A percentile compares a stretch with the other conserved stretches of the same genome.
Conservation (phyloP, 2,888 invertebrate species). For the Xanthorhoe spadicearia region DNA sequence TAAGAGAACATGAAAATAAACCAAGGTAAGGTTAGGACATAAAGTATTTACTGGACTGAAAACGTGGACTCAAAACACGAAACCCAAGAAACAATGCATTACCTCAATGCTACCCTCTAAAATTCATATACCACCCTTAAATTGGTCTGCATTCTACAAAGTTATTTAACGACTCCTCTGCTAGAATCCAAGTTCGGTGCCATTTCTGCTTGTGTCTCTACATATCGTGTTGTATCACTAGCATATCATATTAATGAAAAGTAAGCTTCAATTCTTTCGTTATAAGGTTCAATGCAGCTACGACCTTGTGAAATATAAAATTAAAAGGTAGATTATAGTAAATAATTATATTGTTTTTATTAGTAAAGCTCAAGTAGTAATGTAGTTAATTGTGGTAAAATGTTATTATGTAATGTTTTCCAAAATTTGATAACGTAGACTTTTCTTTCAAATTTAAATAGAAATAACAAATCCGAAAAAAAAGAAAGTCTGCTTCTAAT, state of each 20-base stretch:
- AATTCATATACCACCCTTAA: constrained; percentile 17
- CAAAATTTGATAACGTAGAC: too few relatives aligned
- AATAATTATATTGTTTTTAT: background rate
- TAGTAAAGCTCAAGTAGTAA: background rate
- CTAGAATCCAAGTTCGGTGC: constrained; percentile 54
- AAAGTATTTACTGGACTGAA: background rate
- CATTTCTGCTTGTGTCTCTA: constrained; percentile 74
- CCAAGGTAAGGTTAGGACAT: background rate
- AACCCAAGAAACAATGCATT: background rate
- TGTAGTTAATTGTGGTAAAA: too few relatives aligned
- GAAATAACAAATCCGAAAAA: too few relatives aligned
- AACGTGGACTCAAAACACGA: background rate
- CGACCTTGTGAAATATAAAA: background rate
- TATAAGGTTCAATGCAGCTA: background rate
- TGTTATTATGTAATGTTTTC: too few relatives aligned
- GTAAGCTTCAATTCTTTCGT: constrained; percentile 1
- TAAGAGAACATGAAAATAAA: background rate
- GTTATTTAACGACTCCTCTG: constrained; percentile 48
- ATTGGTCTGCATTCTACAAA: constrained; percentile 35
- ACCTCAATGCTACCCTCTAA: background rate
- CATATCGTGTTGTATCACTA: constrained; percentile 37
- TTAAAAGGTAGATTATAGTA: background rate
- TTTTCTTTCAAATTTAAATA: too few relatives aligned
- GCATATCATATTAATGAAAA: constrained; percentile 2
- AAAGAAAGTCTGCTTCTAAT: too few relatives aligned